These are phyloP conservation scores for Brachionus rubens DNA, from an alignment of 1,140 invertebrate genomes.

Conservation along the genomic window DNA sequence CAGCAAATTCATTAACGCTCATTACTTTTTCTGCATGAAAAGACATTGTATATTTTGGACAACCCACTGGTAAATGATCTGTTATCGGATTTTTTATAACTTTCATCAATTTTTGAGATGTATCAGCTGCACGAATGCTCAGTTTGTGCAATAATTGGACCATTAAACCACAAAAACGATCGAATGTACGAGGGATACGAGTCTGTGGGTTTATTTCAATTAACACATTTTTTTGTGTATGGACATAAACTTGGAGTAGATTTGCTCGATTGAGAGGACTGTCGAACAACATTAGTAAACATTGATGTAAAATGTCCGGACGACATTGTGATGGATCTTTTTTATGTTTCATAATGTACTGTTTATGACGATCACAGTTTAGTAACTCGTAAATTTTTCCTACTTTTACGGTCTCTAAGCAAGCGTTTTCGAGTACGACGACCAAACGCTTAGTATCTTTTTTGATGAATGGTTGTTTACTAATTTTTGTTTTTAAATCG, in stretches of 20 bases:
- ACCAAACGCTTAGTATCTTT: constrained; percentile 74
- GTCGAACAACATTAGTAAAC: constrained; percentile 89
- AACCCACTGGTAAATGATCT: constrained; percentile 90
- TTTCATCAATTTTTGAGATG: constrained; percentile 84
- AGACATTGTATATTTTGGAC: constrained; percentile 82
- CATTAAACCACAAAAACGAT: constrained; percentile 95
- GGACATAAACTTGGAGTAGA: constrained; percentile 71
- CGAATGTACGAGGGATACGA: constrained; percentile 93
- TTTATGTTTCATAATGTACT: constrained; percentile 78
- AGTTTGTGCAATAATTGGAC: constrained; percentile 95
- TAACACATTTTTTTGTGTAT: constrained; percentile 91
- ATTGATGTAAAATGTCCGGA: constrained; percentile 90
- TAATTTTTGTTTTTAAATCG: constrained; percentile 14
- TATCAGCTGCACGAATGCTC: constrained; percentile 80
- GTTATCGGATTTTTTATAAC: constrained; percentile 94
- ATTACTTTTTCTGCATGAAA: constrained; percentile 76
- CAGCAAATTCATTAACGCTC: constrained; percentile 76
- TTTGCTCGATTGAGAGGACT: constrained; percentile 88
- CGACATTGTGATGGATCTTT: constrained; percentile 77
- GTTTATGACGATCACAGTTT: constrained; percentile 86
- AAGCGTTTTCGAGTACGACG: constrained; percentile 85
- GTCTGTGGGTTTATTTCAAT: constrained; percentile 98
- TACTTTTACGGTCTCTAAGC: constrained; percentile 91
- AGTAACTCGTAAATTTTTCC: constrained; percentile 81
- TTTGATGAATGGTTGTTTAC: constrained; percentile 26